These are phyloP conservation scores for Holcopasites calliopsidis DNA, from an alignment of 1,140 invertebrate genomes.

Conservation along the genomic window DNA sequence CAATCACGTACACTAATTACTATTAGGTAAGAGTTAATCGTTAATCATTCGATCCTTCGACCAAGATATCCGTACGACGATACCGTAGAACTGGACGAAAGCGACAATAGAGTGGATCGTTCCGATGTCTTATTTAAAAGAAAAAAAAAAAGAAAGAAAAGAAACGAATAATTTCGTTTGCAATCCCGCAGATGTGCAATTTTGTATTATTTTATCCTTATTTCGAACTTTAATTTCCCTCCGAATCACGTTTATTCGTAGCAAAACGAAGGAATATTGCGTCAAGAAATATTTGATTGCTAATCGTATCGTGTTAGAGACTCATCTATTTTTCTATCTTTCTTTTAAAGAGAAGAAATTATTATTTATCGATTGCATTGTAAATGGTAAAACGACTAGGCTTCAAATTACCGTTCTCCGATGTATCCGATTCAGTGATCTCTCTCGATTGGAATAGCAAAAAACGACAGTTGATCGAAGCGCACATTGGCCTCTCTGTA, in stretches of 20 bases:
- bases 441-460: neutral
- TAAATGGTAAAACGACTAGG: slow-evolving; percentile 34
- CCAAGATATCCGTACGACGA: slow-evolving; percentile 48
- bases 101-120: slow-evolving; percentile 53
- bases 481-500: slow-evolving; percentile 51
- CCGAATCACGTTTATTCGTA: slow-evolving; percentile 22
- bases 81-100: slow-evolving; percentile 35
- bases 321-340: slow-evolving; percentile 61
- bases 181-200: no score
- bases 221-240: slow-evolving; percentile 25
- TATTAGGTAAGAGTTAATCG: slow-evolving; percentile 49
- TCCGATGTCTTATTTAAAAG: neutral
- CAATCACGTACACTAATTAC: slow-evolving; percentile 32
- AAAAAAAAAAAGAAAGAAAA: neutral
- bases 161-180: neutral
- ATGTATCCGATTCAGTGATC: slow-evolving; percentile 13
- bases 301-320: slow-evolving; percentile 27
- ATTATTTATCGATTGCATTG: slow-evolving; percentile 35
- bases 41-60: slow-evolving; percentile 43
- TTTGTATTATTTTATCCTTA: no score
- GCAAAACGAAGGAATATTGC: slow-evolving; percentile 42
- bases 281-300: slow-evolving; percentile 5
- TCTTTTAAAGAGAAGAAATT: slow-evolving; percentile 41
- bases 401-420: slow-evolving; percentile 26
- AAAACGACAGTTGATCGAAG: slow-evolving; percentile 29